Evolutionary conservation across 2,113 vertebrate genomes (phyloP).

Genomic region (Corapipo altera): DNA sequence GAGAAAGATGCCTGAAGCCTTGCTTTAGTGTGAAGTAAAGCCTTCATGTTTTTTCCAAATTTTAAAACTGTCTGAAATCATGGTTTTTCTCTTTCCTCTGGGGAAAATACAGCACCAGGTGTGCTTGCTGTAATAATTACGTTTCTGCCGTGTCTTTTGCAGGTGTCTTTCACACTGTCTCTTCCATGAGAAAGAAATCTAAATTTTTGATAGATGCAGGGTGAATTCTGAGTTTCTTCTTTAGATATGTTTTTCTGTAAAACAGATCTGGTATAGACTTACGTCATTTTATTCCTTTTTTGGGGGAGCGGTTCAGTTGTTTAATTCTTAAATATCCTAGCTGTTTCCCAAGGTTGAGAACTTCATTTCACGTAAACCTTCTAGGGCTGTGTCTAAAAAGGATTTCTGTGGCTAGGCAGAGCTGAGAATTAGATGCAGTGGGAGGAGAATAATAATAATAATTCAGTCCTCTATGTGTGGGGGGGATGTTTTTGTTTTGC

Average conservation of each 20-base stretch:
- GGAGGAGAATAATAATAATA: neutral
- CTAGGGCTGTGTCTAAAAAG: neutral
- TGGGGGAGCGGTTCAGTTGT: neutral
- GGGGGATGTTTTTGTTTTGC: neutral
- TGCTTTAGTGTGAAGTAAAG: neutral
- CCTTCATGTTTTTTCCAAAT: neutral
- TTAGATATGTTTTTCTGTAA: neutral
- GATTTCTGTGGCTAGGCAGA: slow-evolving; percentile 1
- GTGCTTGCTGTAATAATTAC: neutral
- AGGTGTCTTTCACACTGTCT: neutral
- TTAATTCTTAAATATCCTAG: neutral
- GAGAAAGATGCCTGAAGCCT: neutral
- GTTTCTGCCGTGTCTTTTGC: neutral
- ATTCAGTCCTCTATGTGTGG: neutral
- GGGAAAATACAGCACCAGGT: neutral
- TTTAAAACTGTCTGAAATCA: neutral
- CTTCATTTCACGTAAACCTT: neutral
- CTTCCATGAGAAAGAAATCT: neutral
- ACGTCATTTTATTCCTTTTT: neutral
- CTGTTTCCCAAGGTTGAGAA: neutral
- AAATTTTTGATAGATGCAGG: neutral
- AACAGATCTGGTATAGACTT: neutral
- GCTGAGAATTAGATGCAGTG: neutral
- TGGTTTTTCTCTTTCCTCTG: neutral
- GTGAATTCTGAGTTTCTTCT: neutral